These are phyloP conservation scores for Drosophila santomea DNA, from an alignment of 1,140 invertebrate genomes.

Conservation along the genomic window DNA sequence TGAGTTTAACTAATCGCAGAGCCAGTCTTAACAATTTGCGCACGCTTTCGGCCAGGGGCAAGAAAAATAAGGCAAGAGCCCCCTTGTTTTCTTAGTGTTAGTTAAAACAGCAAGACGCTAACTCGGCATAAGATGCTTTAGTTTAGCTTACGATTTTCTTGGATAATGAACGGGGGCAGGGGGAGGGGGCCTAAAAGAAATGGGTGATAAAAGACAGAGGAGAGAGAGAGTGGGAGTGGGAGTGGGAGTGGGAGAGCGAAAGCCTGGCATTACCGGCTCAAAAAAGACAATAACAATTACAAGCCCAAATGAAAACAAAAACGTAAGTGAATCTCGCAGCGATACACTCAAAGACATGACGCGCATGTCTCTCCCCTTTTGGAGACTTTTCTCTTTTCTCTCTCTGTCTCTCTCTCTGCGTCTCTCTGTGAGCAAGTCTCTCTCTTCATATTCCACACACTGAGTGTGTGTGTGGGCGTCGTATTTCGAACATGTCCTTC, in stretches of 20 bases:
- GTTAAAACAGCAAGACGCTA: conserved; percentile 38
- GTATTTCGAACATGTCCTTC: conserved; percentile 80
- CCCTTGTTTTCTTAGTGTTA: conserved; percentile 45
- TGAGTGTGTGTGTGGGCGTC: conserved; percentile 56
- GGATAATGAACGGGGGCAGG: not conserved
- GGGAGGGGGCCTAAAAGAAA: not conserved
- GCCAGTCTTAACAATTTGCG: conserved; percentile 63
- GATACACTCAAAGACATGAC: not conserved
- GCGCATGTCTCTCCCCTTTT: conserved; percentile 17
- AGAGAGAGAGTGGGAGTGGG: conserved; percentile 7
- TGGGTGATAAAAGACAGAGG: not conserved
- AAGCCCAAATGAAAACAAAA: conserved; percentile 60
- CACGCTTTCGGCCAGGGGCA: conserved; percentile 49
- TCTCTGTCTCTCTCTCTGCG: not conserved
- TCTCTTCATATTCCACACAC: not conserved
- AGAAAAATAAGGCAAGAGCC: conserved; percentile 13
- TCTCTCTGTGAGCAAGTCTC: not conserved
- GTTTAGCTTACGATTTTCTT: conserved; percentile 61
- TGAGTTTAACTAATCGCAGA: conserved; percentile 27
- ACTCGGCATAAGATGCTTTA: conserved; percentile 67
- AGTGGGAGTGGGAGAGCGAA: not conserved
- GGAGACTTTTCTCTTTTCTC: conserved; percentile 2
- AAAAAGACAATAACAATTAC: conserved; percentile 71
- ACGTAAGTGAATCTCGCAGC: conserved; percentile 20
- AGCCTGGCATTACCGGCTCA: conserved; percentile 57